Conservation (phyloP, 2,797 vertebrate species). For the Oryzias sinensis region DNA sequence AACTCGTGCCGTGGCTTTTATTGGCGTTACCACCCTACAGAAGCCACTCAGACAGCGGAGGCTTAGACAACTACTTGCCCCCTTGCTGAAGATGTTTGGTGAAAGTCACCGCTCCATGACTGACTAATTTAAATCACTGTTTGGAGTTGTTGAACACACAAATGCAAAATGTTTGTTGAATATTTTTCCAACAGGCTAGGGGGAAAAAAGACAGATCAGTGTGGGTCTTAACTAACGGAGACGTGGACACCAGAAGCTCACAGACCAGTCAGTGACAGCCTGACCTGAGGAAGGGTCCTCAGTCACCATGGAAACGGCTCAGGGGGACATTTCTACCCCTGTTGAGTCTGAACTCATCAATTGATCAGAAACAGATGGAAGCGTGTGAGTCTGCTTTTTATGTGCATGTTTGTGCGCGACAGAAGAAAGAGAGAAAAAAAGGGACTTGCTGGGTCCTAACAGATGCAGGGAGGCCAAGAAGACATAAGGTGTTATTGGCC, state of each 20-base stretch:
- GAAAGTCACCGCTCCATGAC: too few species aligned
- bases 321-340: conserved; percentile 59
- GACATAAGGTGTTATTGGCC: conserved; percentile 55
- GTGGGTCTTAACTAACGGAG: conserved; percentile 36
- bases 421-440: background rate
- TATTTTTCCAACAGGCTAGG: background rate
- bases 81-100: too few species aligned
- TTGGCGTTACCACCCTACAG: too few species aligned
- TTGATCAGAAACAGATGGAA: conserved; percentile 70
- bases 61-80: too few species aligned
- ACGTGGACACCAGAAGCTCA: conserved; percentile 41
- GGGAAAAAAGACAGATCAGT: conserved; percentile 17
- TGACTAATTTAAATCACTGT: background rate
- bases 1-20: too few species aligned
- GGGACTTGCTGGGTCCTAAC: conserved; percentile 18
- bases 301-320: conserved; percentile 68
- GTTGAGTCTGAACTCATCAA: conserved; percentile 70
- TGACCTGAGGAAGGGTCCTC: conserved; percentile 66
- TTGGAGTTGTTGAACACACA: background rate
- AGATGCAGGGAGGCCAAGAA: conserved; percentile 52
- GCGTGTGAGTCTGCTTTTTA: conserved; percentile 6
- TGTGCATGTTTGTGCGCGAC: conserved; percentile 8
- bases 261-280: conserved; percentile 57
- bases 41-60: too few species aligned
- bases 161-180: background rate